These are phyloP conservation scores for Procambarus virginalis DNA, from an alignment of 1,140 invertebrate genomes.

Conservation along the genomic window DNA sequence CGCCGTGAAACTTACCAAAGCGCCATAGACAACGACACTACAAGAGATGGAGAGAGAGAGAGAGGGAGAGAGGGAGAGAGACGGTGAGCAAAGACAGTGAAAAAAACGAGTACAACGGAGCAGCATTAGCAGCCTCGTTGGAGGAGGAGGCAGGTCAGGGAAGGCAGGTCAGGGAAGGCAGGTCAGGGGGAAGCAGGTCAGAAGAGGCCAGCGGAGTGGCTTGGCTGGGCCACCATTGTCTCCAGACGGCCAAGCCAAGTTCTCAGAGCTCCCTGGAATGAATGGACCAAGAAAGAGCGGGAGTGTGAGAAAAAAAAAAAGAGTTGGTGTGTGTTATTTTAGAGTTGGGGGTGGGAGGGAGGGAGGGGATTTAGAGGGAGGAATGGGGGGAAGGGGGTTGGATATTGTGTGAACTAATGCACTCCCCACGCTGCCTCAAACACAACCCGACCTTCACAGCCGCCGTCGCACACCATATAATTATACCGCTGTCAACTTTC, in stretches of 20 bases:
- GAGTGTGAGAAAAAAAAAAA: neutral
- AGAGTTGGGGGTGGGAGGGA: neutral
- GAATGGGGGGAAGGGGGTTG: neutral
- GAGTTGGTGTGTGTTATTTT: neutral
- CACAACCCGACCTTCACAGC: neutral
- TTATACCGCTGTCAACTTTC: neutral
- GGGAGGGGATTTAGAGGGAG: neutral
- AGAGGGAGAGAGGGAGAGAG: too few species aligned
- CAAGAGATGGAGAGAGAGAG: too few species aligned
- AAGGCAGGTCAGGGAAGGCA: too few species aligned
- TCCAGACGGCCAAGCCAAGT: neutral
- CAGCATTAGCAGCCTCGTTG: too few species aligned
- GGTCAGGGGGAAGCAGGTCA: neutral
- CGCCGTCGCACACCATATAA: neutral
- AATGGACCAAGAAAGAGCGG: neutral
- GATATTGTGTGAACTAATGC: constrained; percentile 1
- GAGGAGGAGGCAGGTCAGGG: too few species aligned
- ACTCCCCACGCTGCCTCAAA: neutral
- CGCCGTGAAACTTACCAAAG: too few species aligned
- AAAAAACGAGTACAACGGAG: too few species aligned
- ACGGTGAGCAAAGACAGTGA: too few species aligned
- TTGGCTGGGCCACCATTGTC: too few species aligned
- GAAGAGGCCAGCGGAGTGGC: too few species aligned
- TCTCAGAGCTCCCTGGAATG: neutral
- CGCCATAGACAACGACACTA: too few species aligned